Percentiles rank a stretch among this genome's conserved stretches.
These are phyloP conservation scores for Cynopterus sphinx DNA, from an alignment of 2,797 vertebrate species.

Conservation along the genomic window DNA sequence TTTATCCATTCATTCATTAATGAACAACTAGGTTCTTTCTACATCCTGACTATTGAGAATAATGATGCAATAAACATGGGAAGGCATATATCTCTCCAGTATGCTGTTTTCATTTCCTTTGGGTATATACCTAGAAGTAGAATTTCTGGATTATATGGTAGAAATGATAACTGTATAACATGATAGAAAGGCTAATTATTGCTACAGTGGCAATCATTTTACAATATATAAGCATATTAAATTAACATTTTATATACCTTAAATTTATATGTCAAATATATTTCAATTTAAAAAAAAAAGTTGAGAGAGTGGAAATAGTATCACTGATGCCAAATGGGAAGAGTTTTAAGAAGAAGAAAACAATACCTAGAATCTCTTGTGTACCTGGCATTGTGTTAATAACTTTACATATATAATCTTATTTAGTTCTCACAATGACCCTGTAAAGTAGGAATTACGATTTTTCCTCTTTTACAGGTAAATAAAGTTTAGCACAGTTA, in stretches of 20 bases:
- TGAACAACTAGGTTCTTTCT: neutral
- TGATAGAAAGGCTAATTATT: neutral
- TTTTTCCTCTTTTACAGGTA: neutral
- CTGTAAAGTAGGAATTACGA: neutral
- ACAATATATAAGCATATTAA: neutral
- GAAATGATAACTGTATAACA: neutral
- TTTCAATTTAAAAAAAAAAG: neutral
- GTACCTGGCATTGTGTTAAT: neutral
- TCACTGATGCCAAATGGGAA: neutral
- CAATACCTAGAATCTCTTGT: neutral
- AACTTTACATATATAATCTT: neutral
- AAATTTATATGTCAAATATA: neutral
- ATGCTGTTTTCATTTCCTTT: neutral
- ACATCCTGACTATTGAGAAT: neutral
- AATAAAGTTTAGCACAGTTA: neutral
- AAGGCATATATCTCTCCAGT: no score
- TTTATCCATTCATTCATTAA: neutral
- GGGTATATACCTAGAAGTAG: neutral
- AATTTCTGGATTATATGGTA: neutral
- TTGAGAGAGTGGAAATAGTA: neutral
- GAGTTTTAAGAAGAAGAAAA: neutral
- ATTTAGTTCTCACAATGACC: neutral
- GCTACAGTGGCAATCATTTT: neutral
- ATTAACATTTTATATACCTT: neutral
- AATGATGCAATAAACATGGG: neutral